Evolutionary conservation across 2,888 invertebrate genomes (phyloP), one percentile per base, ranked within the genome.

Genomic region (Synanthedon andrenaeformis): DNA sequence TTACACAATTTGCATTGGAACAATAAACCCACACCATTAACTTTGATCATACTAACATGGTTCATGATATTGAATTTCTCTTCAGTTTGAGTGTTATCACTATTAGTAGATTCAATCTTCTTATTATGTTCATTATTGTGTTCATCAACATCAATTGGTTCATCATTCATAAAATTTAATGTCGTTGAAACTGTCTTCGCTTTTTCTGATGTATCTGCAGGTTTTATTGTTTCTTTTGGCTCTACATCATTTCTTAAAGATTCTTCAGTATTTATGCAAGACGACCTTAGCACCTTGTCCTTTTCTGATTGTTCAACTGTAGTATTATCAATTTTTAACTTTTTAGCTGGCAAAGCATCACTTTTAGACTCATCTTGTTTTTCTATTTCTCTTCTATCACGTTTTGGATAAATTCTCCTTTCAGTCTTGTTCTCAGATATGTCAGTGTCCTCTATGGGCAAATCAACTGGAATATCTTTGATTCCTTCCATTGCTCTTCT

Each of bases 1-100:
- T 82, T 83, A 57, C 88, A 88, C 17, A 86, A 61, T 61, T 79
- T 81, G 65, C 88, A 88, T 58, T 86, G 84, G 62, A 78, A 88
- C 14, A 88, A 62, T n/a, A 76, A 66, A 52, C 88, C 88, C 2
- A 87, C 84, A 49, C 80, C 82, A 64, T 80, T 82, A 0, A 87
- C 87, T 70, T 84, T 88, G 8, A 88, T 82, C 62, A 70, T 82
- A 57, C 77, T 78, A 1, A 87, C 71, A 61, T 86, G 74, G 54
- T 87, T 80, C 84, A 85, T 84, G 41, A 87, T 87, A 59, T 85
- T 68, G 59, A 86, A 85, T 35, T 62, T 52, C 55, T 57, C 53
- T 45, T 55, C 52, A 41, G 23, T 49, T 51, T 35, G 3, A 35
- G 35, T 35, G 35, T 35, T 35, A 35, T 35, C 10, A 35, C 42